These are phyloP conservation scores for Sarcophilus harrisii DNA, from an alignment of 2,797 vertebrate genomes.

Conservation along the genomic window DNA sequence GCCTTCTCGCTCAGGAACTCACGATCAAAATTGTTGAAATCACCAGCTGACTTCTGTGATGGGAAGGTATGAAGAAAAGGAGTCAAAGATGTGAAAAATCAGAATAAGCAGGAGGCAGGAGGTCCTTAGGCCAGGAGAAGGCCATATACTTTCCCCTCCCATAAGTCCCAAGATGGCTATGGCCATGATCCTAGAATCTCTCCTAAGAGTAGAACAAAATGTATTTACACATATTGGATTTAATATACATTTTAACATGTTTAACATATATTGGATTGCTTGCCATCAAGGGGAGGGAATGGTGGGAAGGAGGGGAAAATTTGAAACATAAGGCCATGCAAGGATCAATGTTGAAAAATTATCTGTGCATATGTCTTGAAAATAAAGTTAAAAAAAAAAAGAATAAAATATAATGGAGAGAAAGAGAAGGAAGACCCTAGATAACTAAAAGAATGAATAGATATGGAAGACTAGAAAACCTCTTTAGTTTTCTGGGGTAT, in stretches of 20 bases:
- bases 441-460: not conserved
- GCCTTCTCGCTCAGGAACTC: constrained; percentile 98
- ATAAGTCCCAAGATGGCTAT: not conserved
- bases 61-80: not conserved
- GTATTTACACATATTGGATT: no score
- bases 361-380: no score
- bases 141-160: not conserved
- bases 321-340: no score
- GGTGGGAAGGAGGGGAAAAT: no score
- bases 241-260: no score
- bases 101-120: not conserved
- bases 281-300: no score
- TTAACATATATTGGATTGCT: no score
- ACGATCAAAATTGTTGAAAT: constrained; percentile 97
- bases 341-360: no score
- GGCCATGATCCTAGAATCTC: not conserved
- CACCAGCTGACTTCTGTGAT: constrained; percentile 92
- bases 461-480: not conserved
- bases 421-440: not conserved
- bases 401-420: not conserved
- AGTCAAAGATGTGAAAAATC: constrained; percentile 40
- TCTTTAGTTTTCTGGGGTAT: not conserved
- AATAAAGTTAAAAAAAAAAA: not conserved
- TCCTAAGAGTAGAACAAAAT: not conserved
- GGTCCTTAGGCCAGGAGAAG: not conserved